phyloP scores from a whole-genome alignment of 2,113 vertebrate genomes.

The human region GRCh38 chr12:128971001-128971500 shows the following conservation, averaged over 20 bases:
- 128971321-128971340: neutral
- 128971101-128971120: neutral
- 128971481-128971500: too few relatives aligned
- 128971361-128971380: too few relatives aligned
- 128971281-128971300: neutral
- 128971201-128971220: neutral
- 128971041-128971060: neutral
- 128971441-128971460: too few relatives aligned
- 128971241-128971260: neutral
- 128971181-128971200: neutral
- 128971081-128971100: neutral
- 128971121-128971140: neutral
- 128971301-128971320: neutral
- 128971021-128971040: neutral
- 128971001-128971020: neutral
- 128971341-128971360: too few relatives aligned
- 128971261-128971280: neutral
- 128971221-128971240: neutral
- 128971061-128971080: neutral
- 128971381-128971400: too few relatives aligned
- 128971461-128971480: rapidly evolving
- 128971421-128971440: too few relatives aligned
- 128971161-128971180: neutral
- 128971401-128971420: too few relatives aligned
- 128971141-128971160: neutral